phyloP scores from a whole-genome alignment of 2,113 vertebrate species.

The Clinocottus analis region DNA sequence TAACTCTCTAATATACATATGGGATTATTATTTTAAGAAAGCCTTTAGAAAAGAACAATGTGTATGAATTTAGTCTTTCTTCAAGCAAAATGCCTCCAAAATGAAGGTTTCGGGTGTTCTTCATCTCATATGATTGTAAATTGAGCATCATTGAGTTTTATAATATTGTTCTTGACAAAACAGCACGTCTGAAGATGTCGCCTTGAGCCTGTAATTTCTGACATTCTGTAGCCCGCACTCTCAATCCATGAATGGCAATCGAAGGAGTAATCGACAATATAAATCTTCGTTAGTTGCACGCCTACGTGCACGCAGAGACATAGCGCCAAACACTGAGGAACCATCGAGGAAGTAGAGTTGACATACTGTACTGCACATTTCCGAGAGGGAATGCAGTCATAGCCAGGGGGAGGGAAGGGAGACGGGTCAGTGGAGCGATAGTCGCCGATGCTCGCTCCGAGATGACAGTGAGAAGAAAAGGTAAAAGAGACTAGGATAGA shows the following conservation, averaged over 20 bases:
- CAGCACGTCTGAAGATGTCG: not conserved
- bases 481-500: slow-evolving; percentile 71
- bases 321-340: not conserved
- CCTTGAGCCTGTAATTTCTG: slow-evolving; percentile 1
- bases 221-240: slow-evolving; percentile 25
- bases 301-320: slow-evolving; percentile 11
- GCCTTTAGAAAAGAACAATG: not conserved
- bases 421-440: slow-evolving; percentile 62
- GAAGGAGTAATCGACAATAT: not conserved
- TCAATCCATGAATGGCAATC: not conserved
- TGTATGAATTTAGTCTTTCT: not conserved
- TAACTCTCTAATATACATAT: not conserved
- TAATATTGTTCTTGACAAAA: too few relatives aligned
- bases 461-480: slow-evolving; percentile 76
- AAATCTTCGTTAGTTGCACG: not conserved
- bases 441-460: slow-evolving; percentile 62
- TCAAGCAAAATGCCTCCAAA: not conserved
- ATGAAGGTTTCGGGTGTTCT: not conserved
- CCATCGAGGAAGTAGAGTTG: slow-evolving; percentile 23
- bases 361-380: slow-evolving; percentile 49
- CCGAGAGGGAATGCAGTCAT: slow-evolving; percentile 61
- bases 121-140: not conserved
- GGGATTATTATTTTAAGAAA: not conserved
- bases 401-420: slow-evolving; percentile 52
- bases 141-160: not conserved